Evolutionary conservation across 2,113 vertebrate species (phyloP).

Genomic region (Dinomys branickii): DNA sequence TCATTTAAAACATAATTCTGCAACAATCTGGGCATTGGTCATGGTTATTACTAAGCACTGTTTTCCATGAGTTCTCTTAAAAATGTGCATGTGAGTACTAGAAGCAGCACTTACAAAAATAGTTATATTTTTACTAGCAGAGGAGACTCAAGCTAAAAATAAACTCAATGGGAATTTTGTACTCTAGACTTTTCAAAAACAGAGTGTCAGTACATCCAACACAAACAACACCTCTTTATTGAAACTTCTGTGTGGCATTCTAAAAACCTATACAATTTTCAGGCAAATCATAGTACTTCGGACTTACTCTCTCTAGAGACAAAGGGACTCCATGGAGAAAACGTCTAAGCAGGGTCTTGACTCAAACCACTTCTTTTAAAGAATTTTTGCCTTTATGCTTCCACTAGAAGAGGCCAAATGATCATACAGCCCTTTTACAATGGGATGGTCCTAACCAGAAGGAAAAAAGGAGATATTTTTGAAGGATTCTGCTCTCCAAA

Average conservation of each 20-base stretch:
- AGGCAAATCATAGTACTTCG: neutral
- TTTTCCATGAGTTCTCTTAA: slow-evolving; percentile 65
- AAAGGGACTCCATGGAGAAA: neutral
- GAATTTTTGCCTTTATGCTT: neutral
- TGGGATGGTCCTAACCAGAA: neutral
- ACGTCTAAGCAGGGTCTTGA: neutral
- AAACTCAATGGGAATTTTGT: slow-evolving; percentile 67
- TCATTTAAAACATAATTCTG: slow-evolving; percentile 60
- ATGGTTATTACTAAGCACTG: slow-evolving; percentile 27
- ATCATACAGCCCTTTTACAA: neutral
- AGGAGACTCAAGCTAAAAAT: slow-evolving; percentile 72
- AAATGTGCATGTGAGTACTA: slow-evolving; percentile 44
- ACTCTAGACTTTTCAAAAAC: slow-evolving; percentile 58
- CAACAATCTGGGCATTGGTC: slow-evolving; percentile 42
- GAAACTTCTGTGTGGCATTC: slow-evolving; percentile 53
- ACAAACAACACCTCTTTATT: slow-evolving; percentile 51
- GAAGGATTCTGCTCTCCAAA: neutral
- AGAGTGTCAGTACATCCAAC: slow-evolving; percentile 49
- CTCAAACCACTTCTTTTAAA: slow-evolving; percentile 15
- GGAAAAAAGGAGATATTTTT: slow-evolving; percentile 3
- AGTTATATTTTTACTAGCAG: slow-evolving; percentile 73
- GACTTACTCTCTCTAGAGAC: neutral
- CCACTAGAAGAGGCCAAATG: neutral
- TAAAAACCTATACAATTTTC: neutral
- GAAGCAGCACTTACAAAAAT: slow-evolving; percentile 65